Evolutionary conservation across 2,113 vertebrate genomes (phyloP), one percentile per base, ranked within the genome.

Genomic region (Melanerpes aurifrons): DNA sequence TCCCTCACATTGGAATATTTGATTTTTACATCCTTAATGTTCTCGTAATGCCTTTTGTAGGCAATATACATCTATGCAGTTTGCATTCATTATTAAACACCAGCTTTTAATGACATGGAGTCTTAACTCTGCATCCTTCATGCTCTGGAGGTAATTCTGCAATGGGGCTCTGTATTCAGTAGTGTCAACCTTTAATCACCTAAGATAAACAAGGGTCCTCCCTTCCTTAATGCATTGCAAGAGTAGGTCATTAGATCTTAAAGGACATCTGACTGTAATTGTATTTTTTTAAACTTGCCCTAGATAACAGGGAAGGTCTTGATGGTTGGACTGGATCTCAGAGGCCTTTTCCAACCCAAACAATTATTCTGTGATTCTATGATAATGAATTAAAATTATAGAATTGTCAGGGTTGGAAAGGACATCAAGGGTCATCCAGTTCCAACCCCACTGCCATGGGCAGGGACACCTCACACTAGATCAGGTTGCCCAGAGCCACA

Each of bases 41-140:
- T 92, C 59, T 89, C 89, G 85, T 92, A 95, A 92, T 87, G 81
- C 53, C 75, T 84, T 95, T 91, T 94, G 50, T 85, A 93, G 89
- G 89, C 75, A 63, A 40, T 73, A 79, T 63, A 31, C 35, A 89
- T 67, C 83, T 56, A 87, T 69, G 82, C 3, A 4, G 28, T 91
- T 80, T 76, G 53, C 10, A 91, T 96, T 74, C 80, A 63, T 85
- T 92, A 87, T 93, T 87, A 95, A 95, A 92, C 22, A 13, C 61
- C 80, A 48, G 37, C 16, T 87, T 80, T 87, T 94, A 89, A 94
- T 91, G 78, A 87, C 20, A 89, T 82, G 57, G 72, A 71, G 77
- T 47, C 57, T 95, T 92, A 95, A 82, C 56, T 89, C 57, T 82
- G 89, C 82, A 92, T 89, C 43, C 62, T 80, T 94, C 93, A 95